Evolutionary conservation across 2,888 invertebrate species (phyloP), one percentile per base, ranked within the genome.

Genomic region (Philaethria dido): DNA sequence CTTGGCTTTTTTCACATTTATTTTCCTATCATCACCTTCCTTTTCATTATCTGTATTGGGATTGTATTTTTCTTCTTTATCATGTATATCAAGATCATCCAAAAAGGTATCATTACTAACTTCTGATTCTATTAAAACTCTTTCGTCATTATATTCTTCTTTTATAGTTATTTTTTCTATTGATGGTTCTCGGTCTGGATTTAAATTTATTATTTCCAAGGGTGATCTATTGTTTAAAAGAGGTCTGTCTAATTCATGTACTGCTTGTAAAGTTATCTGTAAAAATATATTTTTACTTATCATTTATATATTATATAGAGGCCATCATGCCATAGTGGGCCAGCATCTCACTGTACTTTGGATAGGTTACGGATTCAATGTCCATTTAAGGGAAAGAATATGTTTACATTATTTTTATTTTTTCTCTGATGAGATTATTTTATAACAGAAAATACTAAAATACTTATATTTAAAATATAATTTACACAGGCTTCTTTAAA

Each of bases 171-270:
- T 52, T 47, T 33, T 54, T 50, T 63, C 39, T 60, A 16, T 57
- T 63, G 59, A 39, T 48, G 39, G 29, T 52, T 52, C 20, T 29
- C 29, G 8, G 25, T 66, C 14, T 25, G 25, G 25, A 39, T 22
- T 48, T 25, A 64, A 48, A 57, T 48, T 22, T 6, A 48, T 29
- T 29, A 79, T 73, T 55, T 77, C 69, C 67, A 87, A 59, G 1
- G 78, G 70, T 5, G 88, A 84, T 44, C 73, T 69, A 0, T 86
- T 77, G 20, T 82, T 75, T 54, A 76, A 71, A 1, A 69, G 72
- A 14, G 69, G 68, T 61, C 79, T 78, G 50, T 87, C 81, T 50
- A 86, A 62, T 74, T 85, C 84, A 68, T 85, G 79, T 18, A 89
- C 70, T 9, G 78, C 70, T 78, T 88, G 85, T 64, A 86, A 85